phyloP scores from a whole-genome alignment of 2,888 invertebrate species.

The Clepsis dumicolana region DNA sequence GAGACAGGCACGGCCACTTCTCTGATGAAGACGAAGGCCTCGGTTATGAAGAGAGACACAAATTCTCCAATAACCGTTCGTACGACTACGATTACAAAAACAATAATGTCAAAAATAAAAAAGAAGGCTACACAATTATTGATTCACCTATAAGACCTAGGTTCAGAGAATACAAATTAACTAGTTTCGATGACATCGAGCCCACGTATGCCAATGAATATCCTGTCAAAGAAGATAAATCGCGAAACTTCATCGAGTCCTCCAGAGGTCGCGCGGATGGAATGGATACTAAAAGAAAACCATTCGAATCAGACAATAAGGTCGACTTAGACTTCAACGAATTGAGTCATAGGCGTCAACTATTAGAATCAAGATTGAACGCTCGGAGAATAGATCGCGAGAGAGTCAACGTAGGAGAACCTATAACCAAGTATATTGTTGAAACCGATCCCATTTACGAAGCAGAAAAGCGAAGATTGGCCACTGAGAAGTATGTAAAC shows the following conservation, averaged over 20 bases:
- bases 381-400: slow-evolving; percentile 84
- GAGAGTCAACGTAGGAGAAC: slow-evolving; percentile 68
- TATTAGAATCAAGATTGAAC: slow-evolving; percentile 91
- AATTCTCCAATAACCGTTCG: slow-evolving; percentile 65
- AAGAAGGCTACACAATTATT: slow-evolving; percentile 76
- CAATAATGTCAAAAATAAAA: slow-evolving; percentile 77
- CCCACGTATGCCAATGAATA: slow-evolving; percentile 81
- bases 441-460: slow-evolving; percentile 82
- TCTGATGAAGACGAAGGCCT: slow-evolving; percentile 93
- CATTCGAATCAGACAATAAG: slow-evolving; percentile 74
- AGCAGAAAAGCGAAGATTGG: slow-evolving; percentile 79
- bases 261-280: slow-evolving; percentile 88
- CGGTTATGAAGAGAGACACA: slow-evolving; percentile 89
- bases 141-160: slow-evolving; percentile 88
- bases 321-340: slow-evolving; percentile 84
- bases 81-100: slow-evolving; percentile 82
- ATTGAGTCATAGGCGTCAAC: slow-evolving; percentile 90
- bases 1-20: slow-evolving; percentile 82
- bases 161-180: slow-evolving; percentile 86
- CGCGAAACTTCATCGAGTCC: slow-evolving; percentile 70
- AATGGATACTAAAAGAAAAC: slow-evolving; percentile 87
- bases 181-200: slow-evolving; percentile 81
- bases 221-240: slow-evolving; percentile 63
- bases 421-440: slow-evolving; percentile 73
- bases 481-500: slow-evolving; percentile 85